Evolutionary conservation across 2,888 invertebrate species (phyloP), one percentile per base, ranked within the genome.

Genomic region (Meteorus colon): DNA sequence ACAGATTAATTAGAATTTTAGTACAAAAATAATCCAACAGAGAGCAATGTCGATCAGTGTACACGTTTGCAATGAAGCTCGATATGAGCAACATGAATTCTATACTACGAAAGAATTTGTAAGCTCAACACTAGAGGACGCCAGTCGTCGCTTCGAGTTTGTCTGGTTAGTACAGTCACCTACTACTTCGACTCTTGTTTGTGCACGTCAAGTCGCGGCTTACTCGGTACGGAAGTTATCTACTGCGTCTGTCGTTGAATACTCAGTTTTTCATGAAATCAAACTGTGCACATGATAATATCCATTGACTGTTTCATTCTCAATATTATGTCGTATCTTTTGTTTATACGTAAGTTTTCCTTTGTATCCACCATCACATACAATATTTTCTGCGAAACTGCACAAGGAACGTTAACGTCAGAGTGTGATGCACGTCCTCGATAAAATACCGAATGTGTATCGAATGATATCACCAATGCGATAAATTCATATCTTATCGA

Each of bases 111-210:
- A 34, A 60, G 55, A 71, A 41, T 67, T 75, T 41, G 24, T 59
- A 76, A 79, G 78, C 77, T 78, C 75, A 55, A 12, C 70, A 48
- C 48, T 62, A 69, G 74, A 75, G 60, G 81, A 70, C 68, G 68
- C 69, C 45, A 34, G 45, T 27, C 24, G 66, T 65, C 70, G 68
- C 65, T 75, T 60, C 73, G 70, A 62, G 75, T 51, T 45, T 59
- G 84, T 81, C 86, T 82, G 86, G 85, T 84, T 83, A 78, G 82
- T 88, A 88, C 86, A 82, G 87, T 84, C 87, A 85, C 82, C 88
- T 87, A 88, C 85, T 86, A 85, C 84, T 85, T 77, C 55, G 66
- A 74, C 10, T 55, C 67, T 63, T 19, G 55, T 55, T 19, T 8
- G 6, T 6, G 16, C 19, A 55, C 19, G 55, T 55, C 63, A 27